Evolutionary conservation across 2,113 vertebrate genomes (phyloP).

Genomic region (Aldabrachelys gigantea): DNA sequence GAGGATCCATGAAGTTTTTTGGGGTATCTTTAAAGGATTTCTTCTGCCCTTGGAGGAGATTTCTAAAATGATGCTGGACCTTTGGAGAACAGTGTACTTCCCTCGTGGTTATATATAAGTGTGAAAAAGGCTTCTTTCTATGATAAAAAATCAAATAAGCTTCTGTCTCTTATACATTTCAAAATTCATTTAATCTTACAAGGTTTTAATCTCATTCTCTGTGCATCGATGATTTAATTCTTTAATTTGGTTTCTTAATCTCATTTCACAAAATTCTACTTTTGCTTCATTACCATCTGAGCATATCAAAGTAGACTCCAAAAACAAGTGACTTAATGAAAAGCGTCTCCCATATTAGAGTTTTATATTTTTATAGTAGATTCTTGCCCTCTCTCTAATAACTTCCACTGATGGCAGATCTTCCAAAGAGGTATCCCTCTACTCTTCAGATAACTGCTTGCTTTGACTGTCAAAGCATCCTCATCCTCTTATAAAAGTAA

Average conservation of each 20-base stretch:
- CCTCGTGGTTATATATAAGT: not conserved
- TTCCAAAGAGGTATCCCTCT: not conserved
- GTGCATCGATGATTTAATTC: not conserved
- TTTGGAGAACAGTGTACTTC: not conserved
- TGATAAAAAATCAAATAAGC: not conserved
- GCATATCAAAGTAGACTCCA: not conserved
- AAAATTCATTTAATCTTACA: not conserved
- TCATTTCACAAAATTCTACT: conserved; percentile 10
- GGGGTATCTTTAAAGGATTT: conserved; percentile 39
- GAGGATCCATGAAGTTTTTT: not conserved
- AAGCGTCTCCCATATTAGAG: not conserved
- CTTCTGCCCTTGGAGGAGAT: not conserved
- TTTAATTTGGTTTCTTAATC: conserved; percentile 49
- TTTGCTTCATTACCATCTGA: conserved; percentile 36
- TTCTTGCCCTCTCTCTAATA: not conserved
- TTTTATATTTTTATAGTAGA: not conserved
- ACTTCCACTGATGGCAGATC: not conserved
- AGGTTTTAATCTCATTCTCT: not conserved
- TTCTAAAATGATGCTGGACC: not conserved
- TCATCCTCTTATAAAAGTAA: not conserved
- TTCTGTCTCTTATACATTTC: not conserved
- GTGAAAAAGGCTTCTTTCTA: not conserved
- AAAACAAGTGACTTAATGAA: conserved; percentile 51
- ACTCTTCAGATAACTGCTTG: not conserved
- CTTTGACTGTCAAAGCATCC: not conserved